These are phyloP conservation scores for Australoheros scitulus DNA, from an alignment of 2,113 vertebrate species.

Conservation along the genomic window DNA sequence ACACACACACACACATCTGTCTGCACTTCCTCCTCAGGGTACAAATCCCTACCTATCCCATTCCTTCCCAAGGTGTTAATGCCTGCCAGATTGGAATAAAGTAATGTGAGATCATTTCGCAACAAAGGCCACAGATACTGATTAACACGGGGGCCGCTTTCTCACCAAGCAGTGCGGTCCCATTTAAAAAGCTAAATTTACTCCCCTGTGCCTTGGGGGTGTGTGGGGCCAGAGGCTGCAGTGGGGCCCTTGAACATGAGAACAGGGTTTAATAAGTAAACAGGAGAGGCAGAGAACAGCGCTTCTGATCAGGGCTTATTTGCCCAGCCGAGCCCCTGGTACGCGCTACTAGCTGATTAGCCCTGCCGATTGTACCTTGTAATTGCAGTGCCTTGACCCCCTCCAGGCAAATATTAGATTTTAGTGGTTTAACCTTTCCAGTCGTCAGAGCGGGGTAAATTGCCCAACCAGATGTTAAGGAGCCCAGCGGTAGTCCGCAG, in stretches of 20 bases:
- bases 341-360: constrained; percentile 82
- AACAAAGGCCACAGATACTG: constrained; percentile 78
- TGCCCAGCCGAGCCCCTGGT: constrained; percentile 62
- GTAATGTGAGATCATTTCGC: constrained; percentile 76
- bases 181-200: constrained; percentile 73
- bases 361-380: constrained; percentile 81
- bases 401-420: constrained; percentile 84
- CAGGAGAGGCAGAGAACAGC: constrained; percentile 69
- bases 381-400: constrained; percentile 83
- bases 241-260: constrained; percentile 76
- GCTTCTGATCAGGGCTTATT: constrained; percentile 76
- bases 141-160: constrained; percentile 76
- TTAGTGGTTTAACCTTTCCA: constrained; percentile 85
- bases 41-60: constrained; percentile 49
- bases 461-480: constrained; percentile 79
- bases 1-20: constrained; percentile 31
- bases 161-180: constrained; percentile 55
- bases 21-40: constrained; percentile 52
- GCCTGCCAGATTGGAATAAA: constrained; percentile 76
- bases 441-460: constrained; percentile 74
- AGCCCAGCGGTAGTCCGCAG: constrained; percentile 71
- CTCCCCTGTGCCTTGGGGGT: constrained; percentile 58
- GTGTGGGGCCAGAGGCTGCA: constrained; percentile 50
- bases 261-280: constrained; percentile 84
- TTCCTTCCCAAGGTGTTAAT: constrained; percentile 75